A percentile compares a stretch with the other conserved stretches of the same genome.
These are phyloP conservation scores for Cichlasoma orientale DNA, from an alignment of 2,797 vertebrate species.

Conservation along the genomic window DNA sequence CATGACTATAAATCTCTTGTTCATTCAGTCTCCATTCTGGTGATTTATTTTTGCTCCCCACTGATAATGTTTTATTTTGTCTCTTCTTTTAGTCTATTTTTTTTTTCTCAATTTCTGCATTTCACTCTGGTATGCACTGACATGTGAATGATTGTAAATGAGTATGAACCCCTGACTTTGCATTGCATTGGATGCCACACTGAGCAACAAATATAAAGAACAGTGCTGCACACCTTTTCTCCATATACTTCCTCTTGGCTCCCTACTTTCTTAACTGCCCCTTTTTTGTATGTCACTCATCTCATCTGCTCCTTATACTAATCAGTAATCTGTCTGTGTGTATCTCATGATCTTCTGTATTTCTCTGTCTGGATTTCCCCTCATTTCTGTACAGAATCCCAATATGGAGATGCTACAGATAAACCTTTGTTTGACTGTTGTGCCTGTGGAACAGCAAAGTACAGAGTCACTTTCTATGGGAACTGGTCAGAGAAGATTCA, in stretches of 20 bases:
- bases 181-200: constrained; percentile 57
- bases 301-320: constrained; percentile 29
- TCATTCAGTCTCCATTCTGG: constrained; percentile 10
- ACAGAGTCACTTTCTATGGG: constrained; percentile 95
- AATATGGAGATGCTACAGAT: constrained; percentile 84
- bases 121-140: constrained; percentile 24
- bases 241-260: constrained; percentile 3
- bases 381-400: constrained; percentile 57
- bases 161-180: constrained; percentile 38
- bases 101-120: constrained; percentile 36
- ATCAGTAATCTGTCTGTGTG: constrained; percentile 24
- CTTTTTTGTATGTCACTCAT: constrained; percentile 20
- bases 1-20: constrained; percentile 28
- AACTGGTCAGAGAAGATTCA: constrained; percentile 98
- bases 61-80: constrained; percentile 14
- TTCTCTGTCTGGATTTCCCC: constrained; percentile 8
- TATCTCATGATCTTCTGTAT: constrained; percentile 9
- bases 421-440: constrained; percentile 91
- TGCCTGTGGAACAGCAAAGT: constrained; percentile 97
- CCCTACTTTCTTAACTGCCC: constrained; percentile 16
- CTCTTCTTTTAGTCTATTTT: constrained; percentile 2
- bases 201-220: constrained; percentile 55
- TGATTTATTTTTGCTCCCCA: constrained; percentile 12
- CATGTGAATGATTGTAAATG: constrained; percentile 53
- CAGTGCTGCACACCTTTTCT: constrained; percentile 10